Evolutionary conservation across 2,113 vertebrate species (phyloP).

Genomic region (Platycercus adscitus): DNA sequence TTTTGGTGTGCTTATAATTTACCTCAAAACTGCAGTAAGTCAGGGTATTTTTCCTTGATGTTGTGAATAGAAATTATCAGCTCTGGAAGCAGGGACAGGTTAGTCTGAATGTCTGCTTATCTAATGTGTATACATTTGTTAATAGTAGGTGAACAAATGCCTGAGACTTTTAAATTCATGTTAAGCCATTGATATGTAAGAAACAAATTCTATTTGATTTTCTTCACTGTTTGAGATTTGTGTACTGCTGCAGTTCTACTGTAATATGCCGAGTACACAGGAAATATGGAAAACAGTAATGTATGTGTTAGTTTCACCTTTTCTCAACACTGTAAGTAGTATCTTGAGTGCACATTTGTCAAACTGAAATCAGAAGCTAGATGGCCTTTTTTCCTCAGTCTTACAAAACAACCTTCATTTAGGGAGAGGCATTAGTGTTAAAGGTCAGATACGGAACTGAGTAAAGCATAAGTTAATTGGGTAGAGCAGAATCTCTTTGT

Average conservation of each 20-base stretch:
- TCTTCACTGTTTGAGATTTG: rapidly evolving
- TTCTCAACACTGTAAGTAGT: not conserved
- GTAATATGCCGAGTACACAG: not conserved
- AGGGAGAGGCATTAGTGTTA: not conserved
- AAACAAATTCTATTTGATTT: not conserved
- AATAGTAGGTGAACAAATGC: not conserved
- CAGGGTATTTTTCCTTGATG: not conserved
- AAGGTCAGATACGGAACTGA: not conserved
- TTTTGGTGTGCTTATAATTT: not conserved
- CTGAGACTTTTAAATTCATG: not conserved
- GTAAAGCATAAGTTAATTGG: not conserved
- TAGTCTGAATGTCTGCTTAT: not conserved
- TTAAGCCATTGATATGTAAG: not conserved
- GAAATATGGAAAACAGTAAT: not conserved
- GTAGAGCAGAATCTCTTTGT: not conserved
- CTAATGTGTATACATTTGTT: not conserved
- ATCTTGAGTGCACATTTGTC: not conserved
- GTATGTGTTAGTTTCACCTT: not conserved
- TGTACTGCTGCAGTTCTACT: not conserved
- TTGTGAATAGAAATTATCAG: not conserved
- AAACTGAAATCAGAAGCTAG: not conserved
- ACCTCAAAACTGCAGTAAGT: not conserved
- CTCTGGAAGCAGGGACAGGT: not conserved
- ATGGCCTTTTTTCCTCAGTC: not conserved
- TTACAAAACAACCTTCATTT: not conserved